These are phyloP conservation scores for Linyphia triangularis DNA, from an alignment of 2,888 invertebrate genomes.

Conservation along the genomic window DNA sequence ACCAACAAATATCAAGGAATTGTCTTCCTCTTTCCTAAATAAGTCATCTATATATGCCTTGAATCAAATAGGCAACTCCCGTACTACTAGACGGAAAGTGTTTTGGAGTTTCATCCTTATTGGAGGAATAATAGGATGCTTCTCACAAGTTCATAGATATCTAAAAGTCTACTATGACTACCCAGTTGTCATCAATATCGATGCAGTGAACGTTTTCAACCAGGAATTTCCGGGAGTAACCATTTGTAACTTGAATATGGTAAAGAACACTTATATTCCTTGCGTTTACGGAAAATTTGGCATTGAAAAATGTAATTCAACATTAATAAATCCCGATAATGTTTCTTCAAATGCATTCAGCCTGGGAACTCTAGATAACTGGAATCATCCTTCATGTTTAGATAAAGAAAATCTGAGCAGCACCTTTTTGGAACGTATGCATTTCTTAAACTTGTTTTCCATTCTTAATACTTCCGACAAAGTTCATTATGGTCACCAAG, in stretches of 20 bases:
- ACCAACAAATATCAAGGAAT: not conserved
- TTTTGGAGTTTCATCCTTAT: slow-evolving; percentile 42
- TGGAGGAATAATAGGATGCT: slow-evolving; percentile 12
- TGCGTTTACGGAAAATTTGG: not conserved
- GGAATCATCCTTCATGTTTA: not conserved
- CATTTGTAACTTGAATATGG: slow-evolving; percentile 45
- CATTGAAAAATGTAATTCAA: not conserved
- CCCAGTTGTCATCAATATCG: slow-evolving; percentile 34
- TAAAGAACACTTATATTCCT: not conserved
- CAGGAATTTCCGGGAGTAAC: slow-evolving; percentile 47
- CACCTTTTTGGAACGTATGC: not conserved
- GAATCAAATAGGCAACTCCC: slow-evolving; percentile 40
- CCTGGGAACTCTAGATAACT: not conserved
- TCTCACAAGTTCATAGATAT: slow-evolving; percentile 33
- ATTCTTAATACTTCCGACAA: not conserved
- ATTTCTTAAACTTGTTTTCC: not conserved
- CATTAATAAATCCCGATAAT: not conserved
- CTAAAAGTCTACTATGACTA: slow-evolving; percentile 23
- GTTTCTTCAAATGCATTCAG: not conserved
- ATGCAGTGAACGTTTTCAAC: not conserved
- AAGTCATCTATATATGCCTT: slow-evolving; percentile 44
- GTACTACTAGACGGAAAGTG: slow-evolving; percentile 4
- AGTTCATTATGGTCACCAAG: slow-evolving; percentile 19
- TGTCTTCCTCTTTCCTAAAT: slow-evolving; percentile 17
- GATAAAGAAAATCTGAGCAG: not conserved